phyloP scores from a whole-genome alignment of 2,113 vertebrate species.

The Miniopterus natalensis region DNA sequence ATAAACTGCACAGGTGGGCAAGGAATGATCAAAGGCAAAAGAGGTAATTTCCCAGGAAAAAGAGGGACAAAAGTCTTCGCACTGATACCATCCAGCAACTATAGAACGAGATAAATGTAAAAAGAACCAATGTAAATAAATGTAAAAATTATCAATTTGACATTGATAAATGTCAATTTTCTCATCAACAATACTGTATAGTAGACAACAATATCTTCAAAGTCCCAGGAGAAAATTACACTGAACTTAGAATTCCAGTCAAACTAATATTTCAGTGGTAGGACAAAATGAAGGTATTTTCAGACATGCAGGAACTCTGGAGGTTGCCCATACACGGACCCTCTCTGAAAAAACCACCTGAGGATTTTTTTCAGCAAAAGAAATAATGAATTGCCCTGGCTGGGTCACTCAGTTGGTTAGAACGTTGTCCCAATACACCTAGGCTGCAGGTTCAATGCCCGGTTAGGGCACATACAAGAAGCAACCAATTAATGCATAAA shows the following conservation, averaged over 20 bases:
- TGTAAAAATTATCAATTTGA: background rate
- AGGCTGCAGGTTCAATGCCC: background rate
- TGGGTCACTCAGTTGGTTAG: background rate
- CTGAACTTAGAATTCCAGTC: conserved; percentile 3
- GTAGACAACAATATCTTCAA: background rate
- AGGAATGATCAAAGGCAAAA: conserved; percentile 28
- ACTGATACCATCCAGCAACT: conserved; percentile 20
- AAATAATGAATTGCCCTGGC: background rate
- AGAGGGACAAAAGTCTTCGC: background rate
- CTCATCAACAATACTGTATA: background rate
- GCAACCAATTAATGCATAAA: background rate
- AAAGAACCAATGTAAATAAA: background rate
- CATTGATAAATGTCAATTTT: background rate
- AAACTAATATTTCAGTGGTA: background rate
- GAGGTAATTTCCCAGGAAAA: background rate
- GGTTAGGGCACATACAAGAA: background rate
- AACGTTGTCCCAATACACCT: background rate
- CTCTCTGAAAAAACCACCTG: conserved; percentile 1
- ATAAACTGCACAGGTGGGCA: background rate
- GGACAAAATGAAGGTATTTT: background rate
- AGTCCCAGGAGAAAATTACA: background rate
- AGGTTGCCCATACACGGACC: background rate
- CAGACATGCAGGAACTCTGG: background rate
- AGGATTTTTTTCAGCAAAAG: background rate
- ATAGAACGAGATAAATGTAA: background rate